phyloP scores from a whole-genome alignment of 2,797 vertebrate genomes.

The Sternarchorhynchus goeldii region DNA sequence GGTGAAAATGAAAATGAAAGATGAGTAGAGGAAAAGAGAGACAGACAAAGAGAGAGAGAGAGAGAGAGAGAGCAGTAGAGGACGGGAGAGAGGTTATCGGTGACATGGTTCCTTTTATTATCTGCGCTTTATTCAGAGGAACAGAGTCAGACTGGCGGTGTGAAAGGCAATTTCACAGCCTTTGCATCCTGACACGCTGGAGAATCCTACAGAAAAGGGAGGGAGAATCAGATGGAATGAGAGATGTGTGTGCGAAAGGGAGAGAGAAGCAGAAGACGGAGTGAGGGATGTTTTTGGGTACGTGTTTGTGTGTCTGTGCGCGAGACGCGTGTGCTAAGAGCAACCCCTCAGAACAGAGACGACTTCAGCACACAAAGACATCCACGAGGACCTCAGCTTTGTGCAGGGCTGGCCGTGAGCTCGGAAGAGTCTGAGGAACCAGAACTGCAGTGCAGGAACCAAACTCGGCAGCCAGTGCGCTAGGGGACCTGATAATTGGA shows the following conservation, averaged over 20 bases:
- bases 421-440: too few relatives aligned
- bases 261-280: too few relatives aligned
- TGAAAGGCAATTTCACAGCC: slow-evolving; percentile 76
- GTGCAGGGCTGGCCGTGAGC: too few relatives aligned
- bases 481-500: too few relatives aligned
- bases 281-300: too few relatives aligned
- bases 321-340: too few relatives aligned
- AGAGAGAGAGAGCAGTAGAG: background rate
- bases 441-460: too few relatives aligned
- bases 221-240: background rate
- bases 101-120: slow-evolving; percentile 37
- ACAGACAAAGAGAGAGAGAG: background rate
- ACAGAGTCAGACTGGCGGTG: slow-evolving; percentile 39
- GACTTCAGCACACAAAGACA: too few relatives aligned
- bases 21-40: background rate
- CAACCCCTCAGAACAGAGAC: too few relatives aligned
- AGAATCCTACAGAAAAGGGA: slow-evolving; percentile 33
- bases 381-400: too few relatives aligned
- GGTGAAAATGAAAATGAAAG: background rate
- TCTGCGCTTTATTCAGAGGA: slow-evolving; percentile 39
- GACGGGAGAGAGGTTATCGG: slow-evolving; percentile 26
- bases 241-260: background rate
- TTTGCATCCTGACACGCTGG: slow-evolving; percentile 62
- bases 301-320: too few relatives aligned
- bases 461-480: too few relatives aligned